These are phyloP conservation scores for Antennarius maculatus DNA, from an alignment of 2,797 vertebrate genomes.

Conservation along the genomic window DNA sequence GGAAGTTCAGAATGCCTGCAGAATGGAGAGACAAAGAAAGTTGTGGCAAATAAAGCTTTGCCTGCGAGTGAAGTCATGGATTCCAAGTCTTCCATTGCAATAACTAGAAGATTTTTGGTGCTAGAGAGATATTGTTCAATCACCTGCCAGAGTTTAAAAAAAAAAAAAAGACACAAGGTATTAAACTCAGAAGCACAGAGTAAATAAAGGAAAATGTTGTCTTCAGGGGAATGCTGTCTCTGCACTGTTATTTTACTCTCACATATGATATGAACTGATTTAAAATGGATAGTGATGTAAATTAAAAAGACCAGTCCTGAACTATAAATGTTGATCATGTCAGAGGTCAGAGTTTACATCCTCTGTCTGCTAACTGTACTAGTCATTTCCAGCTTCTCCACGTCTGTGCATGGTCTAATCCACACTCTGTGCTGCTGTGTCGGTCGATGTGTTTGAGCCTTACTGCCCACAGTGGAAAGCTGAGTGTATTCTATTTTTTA, in stretches of 20 bases:
- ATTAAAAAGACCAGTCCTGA: not conserved
- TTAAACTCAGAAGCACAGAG: slow-evolving; percentile 22
- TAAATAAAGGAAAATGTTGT: too few species aligned
- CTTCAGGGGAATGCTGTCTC: slow-evolving; percentile 1
- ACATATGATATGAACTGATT: too few species aligned
- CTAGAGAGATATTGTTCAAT: slow-evolving; percentile 19
- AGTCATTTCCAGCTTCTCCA: slow-evolving; percentile 13
- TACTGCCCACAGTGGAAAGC: slow-evolving; percentile 30
- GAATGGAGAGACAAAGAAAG: slow-evolving; percentile 38
- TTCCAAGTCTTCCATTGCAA: slow-evolving; percentile 30
- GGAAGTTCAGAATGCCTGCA: slow-evolving; percentile 39
- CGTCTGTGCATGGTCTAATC: slow-evolving; percentile 26
- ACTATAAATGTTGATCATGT: not conserved
- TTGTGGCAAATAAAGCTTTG: slow-evolving; percentile 10
- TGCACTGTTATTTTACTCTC: not conserved
- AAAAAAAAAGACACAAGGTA: slow-evolving; percentile 14
- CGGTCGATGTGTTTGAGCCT: slow-evolving; percentile 31
- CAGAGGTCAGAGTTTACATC: slow-evolving; percentile 15
- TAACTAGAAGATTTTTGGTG: slow-evolving; percentile 28
- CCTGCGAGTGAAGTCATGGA: slow-evolving; percentile 17
- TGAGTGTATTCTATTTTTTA: slow-evolving; percentile 43
- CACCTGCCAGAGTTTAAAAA: slow-evolving; percentile 9
- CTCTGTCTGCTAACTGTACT: slow-evolving; percentile 11
- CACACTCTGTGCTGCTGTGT: slow-evolving; percentile 13
- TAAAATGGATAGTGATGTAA: not conserved